Conservation (phyloP, 2,113 vertebrate genomes). For the Rhinolophus sinicus region DNA sequence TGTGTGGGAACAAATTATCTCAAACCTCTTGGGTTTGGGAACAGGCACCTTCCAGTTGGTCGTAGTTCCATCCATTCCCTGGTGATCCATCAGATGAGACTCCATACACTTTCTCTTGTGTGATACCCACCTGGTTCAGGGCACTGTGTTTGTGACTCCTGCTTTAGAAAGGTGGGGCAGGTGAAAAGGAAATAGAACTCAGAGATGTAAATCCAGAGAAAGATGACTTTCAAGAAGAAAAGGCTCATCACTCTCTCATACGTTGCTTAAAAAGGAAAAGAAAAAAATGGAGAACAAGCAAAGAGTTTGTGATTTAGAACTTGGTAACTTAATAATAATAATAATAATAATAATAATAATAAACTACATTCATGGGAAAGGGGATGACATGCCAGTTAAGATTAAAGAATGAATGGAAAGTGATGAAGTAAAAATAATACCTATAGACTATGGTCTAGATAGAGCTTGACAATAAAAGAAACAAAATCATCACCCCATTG, state of each 20-base stretch:
- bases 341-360: too few species aligned
- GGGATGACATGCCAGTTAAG: background rate
- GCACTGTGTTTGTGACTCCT: background rate
- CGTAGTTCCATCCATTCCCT: fast-evolving
- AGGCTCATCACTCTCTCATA: background rate
- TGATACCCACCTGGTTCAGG: background rate
- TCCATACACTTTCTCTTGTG: background rate
- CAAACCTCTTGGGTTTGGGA: background rate
- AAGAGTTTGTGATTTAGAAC: background rate
- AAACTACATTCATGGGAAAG: background rate
- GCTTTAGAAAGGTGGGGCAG: background rate
- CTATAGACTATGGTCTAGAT: background rate
- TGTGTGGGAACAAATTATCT: background rate
- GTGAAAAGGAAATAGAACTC: background rate
- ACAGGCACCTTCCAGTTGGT: background rate
- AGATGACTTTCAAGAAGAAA: background rate
- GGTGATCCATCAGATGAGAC: background rate
- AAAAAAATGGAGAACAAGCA: background rate
- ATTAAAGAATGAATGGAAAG: background rate
- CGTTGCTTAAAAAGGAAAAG: background rate
- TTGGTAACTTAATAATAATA: background rate
- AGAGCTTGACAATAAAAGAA: background rate
- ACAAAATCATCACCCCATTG: background rate
- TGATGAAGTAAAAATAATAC: background rate
- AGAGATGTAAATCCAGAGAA: constrained; percentile 5